Conservation (phyloP, 2,113 vertebrate species). For the Gopherus flavomarginatus region DNA sequence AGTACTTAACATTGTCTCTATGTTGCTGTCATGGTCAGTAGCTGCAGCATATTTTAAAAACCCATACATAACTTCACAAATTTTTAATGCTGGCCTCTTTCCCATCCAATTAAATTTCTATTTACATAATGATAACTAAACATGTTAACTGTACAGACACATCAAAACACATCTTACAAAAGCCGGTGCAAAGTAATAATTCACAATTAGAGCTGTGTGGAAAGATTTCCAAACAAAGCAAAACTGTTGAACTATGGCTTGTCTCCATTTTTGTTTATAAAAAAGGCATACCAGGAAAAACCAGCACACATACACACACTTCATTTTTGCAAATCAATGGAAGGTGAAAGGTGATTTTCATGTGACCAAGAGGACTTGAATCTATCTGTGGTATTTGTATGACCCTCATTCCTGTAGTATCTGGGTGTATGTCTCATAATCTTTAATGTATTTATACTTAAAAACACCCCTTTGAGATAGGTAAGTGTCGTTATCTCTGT, state of each 20-base stretch:
- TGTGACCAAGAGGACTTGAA: background rate
- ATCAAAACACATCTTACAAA: background rate
- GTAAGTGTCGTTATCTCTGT: background rate
- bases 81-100: background rate
- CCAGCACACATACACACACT: background rate
- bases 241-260: background rate
- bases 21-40: conserved; percentile 33
- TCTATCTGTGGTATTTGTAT: background rate
- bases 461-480: background rate
- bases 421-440: background rate
- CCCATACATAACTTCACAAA: background rate
- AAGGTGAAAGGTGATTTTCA: background rate
- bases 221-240: background rate
- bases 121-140: background rate
- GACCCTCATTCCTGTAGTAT: background rate
- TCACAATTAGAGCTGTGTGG: background rate
- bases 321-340: background rate
- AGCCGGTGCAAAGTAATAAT: background rate
- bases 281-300: background rate
- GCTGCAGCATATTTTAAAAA: background rate
- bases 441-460: background rate
- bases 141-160: background rate
- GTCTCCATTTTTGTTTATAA: background rate
- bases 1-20: background rate
- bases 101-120: background rate